Evolutionary conservation across 2,113 vertebrate species (phyloP), one percentile per base, ranked within the genome.

Genomic region (Semicossyphus pulcher): DNA sequence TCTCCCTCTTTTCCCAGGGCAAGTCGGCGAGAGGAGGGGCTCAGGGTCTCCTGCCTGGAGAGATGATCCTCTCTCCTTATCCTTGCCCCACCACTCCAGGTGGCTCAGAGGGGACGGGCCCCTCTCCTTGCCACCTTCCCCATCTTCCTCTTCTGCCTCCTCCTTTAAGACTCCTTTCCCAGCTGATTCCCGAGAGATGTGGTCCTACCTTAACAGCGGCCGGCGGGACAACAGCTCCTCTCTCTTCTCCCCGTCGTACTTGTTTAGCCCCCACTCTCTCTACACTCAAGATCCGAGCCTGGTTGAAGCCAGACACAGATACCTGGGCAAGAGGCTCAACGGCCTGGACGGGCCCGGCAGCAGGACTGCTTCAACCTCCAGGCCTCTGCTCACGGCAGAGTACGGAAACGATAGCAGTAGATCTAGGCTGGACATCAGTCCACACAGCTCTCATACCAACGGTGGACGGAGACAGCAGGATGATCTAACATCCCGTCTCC

Each of bases 31-130:
- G 18, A 79, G 91, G 66, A 91, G 89, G 71, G 68, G 88, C 15
- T 81, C 91, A 1, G 81, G 76, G 15, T 93, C 91, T 37, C 85
- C 91, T 1, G 78, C 89, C 29, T 94, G 94, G 94, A 93, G 92
- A 89, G 94, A 94, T 62, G 83, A 91, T 48, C 51, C 87, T 32
- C 80, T 89, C 34, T 61, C 90, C n/a, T 81, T 87, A 15, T 3
- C 85, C 23, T 41, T 89, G 66, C 65, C 85, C 44, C 90, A 91
- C 51, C 88, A 89, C 67, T 91, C 93, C 31, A 86, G 92, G 47
- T 94, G 94, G 93, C 78, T 92, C 11, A 81, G 91, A 78, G 86
- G 86, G 4, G 90, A 92, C 4, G 62, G 75, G 2, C 76, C 88
- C 10, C 78, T 92, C 39, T 75, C 78, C 6, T 49, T 93, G 41